These are phyloP conservation scores for Brachionus paranguensis DNA, from an alignment of 1,140 invertebrate genomes.

Conservation along the genomic window DNA sequence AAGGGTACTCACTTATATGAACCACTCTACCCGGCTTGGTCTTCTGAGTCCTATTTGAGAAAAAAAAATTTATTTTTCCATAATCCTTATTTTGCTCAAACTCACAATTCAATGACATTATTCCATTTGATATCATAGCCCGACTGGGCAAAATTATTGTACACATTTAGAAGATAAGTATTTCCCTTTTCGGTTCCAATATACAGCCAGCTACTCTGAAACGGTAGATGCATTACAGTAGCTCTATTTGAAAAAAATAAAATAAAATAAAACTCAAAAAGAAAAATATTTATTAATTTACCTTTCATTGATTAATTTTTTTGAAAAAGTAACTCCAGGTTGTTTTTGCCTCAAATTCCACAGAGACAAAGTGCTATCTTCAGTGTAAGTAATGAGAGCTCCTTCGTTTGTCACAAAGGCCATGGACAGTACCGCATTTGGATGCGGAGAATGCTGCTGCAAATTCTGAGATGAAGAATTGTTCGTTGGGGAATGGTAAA, in stretches of 20 bases:
- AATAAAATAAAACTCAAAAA: neutral
- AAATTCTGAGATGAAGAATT: neutral
- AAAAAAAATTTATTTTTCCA: neutral
- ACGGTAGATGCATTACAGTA: slow-evolving; percentile 44
- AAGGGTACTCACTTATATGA: slow-evolving; percentile 87
- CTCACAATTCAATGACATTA: slow-evolving; percentile 99
- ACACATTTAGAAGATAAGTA: slow-evolving; percentile 88
- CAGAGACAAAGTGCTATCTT: slow-evolving; percentile 87
- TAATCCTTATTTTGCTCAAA: slow-evolving; percentile 48
- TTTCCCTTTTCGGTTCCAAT: slow-evolving; percentile 95
- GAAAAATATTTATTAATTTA: slow-evolving; percentile 51
- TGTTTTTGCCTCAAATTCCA: slow-evolving; percentile 93
- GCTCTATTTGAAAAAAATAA: neutral
- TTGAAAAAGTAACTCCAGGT: slow-evolving; percentile 85
- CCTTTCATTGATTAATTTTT: slow-evolving; percentile 94
- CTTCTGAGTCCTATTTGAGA: neutral
- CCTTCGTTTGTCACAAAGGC: slow-evolving; percentile 58
- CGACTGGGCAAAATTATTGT: slow-evolving; percentile 83
- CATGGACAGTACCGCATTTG: slow-evolving; percentile 42
- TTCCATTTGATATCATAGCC: slow-evolving; percentile 99
- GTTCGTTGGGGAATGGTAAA: slow-evolving; percentile 21
- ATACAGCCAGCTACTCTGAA: slow-evolving; percentile 97
- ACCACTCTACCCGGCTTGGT: slow-evolving; percentile 74
- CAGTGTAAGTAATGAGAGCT: slow-evolving; percentile 81
- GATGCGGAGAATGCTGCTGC: neutral